These are phyloP conservation scores for Eumaeus atala DNA, from an alignment of 1,140 invertebrate genomes.

Conservation along the genomic window DNA sequence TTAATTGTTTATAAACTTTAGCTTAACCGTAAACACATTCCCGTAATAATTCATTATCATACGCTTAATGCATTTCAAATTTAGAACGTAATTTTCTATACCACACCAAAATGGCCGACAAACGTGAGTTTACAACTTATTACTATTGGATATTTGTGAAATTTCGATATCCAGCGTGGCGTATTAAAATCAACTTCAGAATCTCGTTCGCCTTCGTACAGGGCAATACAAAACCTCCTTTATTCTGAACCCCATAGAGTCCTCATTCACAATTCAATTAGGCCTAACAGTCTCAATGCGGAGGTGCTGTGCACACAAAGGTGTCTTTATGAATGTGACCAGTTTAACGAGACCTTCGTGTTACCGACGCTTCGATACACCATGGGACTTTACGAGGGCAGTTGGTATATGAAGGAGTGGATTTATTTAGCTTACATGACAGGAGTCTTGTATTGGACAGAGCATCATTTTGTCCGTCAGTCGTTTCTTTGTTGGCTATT, in stretches of 20 bases:
- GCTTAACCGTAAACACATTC: no score
- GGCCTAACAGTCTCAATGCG: slow-evolving; percentile 43
- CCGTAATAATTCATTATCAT: no score
- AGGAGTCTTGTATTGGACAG: slow-evolving; percentile 51
- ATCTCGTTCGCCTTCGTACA: slow-evolving; percentile 58
- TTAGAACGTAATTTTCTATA: no score
- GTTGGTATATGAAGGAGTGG: slow-evolving; percentile 17
- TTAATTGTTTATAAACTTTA: no score
- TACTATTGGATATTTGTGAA: slow-evolving; percentile 5
- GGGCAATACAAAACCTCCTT: slow-evolving; percentile 34
- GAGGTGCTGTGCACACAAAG: slow-evolving; percentile 55
- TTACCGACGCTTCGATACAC: slow-evolving; percentile 26
- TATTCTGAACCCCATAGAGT: slow-evolving; percentile 27
- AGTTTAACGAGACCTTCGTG: slow-evolving; percentile 37
- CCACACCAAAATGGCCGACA: no score
- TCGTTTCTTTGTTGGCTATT: slow-evolving; percentile 51
- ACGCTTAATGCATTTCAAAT: no score
- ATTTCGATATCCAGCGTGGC: slow-evolving; percentile 21
- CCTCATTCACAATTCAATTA: slow-evolving; percentile 26
- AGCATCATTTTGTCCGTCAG: slow-evolving; percentile 46
- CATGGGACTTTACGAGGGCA: slow-evolving; percentile 21
- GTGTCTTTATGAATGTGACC: slow-evolving; percentile 55
- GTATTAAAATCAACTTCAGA: slow-evolving; percentile 38
- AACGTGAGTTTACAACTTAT: slow-evolving; percentile 3
- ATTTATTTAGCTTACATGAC: slow-evolving; percentile 2